Conservation (phyloP, 2,888 invertebrate species). For the Tachystola acroxantha region DNA sequence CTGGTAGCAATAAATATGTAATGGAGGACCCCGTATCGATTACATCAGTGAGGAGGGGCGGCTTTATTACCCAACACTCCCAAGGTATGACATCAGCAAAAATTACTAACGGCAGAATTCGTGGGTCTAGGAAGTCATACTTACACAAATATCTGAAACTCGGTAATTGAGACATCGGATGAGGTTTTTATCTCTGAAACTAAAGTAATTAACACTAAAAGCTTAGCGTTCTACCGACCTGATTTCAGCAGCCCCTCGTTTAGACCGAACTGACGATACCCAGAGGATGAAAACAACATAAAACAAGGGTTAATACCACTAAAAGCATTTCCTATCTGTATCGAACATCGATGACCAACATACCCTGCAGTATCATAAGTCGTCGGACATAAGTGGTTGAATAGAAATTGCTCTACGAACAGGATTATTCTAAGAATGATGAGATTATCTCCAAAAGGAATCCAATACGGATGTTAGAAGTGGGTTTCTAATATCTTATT, state of each 20-base stretch:
- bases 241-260: slow-evolving; percentile 9
- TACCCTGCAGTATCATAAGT: not conserved
- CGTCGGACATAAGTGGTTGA: not conserved
- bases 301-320: slow-evolving; percentile 3
- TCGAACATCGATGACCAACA: not conserved
- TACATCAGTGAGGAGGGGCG: slow-evolving; percentile 44
- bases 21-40: slow-evolving; percentile 58
- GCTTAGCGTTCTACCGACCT: slow-evolving; percentile 9
- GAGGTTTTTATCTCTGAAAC: no score
- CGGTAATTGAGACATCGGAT: no score
- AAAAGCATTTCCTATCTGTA: slow-evolving; percentile 1
- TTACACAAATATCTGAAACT: no score
- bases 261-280: slow-evolving; percentile 5
- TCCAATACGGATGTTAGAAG: slow-evolving; percentile 32
- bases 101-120: slow-evolving; percentile 7
- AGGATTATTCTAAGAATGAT: slow-evolving; percentile 8
- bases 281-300: slow-evolving; percentile 3
- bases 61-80: slow-evolving; percentile 38
- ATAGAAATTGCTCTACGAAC: slow-evolving; percentile 4
- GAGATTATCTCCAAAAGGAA: slow-evolving; percentile 28
- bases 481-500: slow-evolving; percentile 35
- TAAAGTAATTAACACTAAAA: slow-evolving; percentile 17
- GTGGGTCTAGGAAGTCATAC: not conserved
- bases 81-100: slow-evolving; percentile 54
- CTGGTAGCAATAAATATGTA: slow-evolving; percentile 62